Evolutionary conservation across 2,113 vertebrate species (phyloP).

Genomic region (Misgurnus mizolepis): DNA sequence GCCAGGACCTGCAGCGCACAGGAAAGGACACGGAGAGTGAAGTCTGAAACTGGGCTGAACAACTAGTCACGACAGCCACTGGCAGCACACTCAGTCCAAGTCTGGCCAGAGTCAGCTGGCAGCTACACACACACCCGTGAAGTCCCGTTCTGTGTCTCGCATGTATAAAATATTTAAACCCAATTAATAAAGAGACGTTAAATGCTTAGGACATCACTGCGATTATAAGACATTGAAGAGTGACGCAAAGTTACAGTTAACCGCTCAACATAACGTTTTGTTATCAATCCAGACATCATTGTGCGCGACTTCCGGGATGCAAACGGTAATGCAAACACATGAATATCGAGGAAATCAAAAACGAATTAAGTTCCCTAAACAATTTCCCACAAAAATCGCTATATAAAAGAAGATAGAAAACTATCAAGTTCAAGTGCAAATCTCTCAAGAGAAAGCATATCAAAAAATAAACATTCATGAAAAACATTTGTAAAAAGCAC

Average conservation of each 20-base stretch:
- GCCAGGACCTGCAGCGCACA: conserved; percentile 54
- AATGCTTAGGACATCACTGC: neutral
- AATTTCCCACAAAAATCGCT: neutral
- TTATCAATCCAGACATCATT: neutral
- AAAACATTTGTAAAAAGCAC: too few relatives aligned
- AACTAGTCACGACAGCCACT: conserved; percentile 56
- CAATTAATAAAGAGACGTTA: conserved; percentile 20
- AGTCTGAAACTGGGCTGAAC: conserved; percentile 54
- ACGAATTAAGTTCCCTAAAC: neutral
- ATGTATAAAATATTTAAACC: conserved; percentile 13
- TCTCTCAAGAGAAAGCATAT: neutral
- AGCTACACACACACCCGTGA: conserved; percentile 26
- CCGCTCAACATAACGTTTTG: neutral
- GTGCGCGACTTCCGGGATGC: too few relatives aligned
- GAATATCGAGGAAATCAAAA: too few relatives aligned
- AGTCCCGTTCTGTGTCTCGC: conserved; percentile 21
- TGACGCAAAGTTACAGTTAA: neutral
- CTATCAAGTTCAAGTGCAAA: neutral
- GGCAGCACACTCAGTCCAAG: conserved; percentile 55
- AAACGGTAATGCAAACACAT: too few relatives aligned
- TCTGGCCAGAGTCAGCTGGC: conserved; percentile 55
- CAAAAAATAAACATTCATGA: too few relatives aligned
- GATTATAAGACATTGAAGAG: neutral
- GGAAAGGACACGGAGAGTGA: conserved; percentile 55
- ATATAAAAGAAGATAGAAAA: neutral